Conservation (phyloP, 2,888 invertebrate species). For the Brachypterus glaber region DNA sequence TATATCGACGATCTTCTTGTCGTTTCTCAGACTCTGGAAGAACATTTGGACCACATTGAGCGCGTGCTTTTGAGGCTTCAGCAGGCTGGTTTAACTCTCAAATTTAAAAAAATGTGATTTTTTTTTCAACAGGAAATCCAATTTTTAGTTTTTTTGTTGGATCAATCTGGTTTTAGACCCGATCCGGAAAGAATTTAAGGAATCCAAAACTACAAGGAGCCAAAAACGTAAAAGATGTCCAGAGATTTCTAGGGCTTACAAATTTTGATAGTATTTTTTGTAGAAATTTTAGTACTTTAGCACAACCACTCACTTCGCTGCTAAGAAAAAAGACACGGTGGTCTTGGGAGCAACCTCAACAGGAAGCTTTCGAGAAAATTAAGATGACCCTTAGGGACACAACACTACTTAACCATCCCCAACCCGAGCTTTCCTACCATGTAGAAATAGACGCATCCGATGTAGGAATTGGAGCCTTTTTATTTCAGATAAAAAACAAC, state of each 20-base stretch:
- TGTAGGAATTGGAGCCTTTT: constrained; percentile 14
- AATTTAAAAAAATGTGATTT: constrained; percentile 10
- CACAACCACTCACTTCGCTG: constrained; percentile 8
- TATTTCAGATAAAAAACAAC: constrained; percentile 14
- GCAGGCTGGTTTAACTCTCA: constrained; percentile 10
- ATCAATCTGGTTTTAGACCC: constrained; percentile 8
- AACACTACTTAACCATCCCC: constrained; percentile 11
- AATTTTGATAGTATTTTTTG: constrained; percentile 19
- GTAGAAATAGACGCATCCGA: constrained; percentile 17
- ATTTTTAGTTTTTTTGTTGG: constrained; percentile 14
- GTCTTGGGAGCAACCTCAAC: too few relatives aligned
- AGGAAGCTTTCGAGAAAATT: constrained; percentile 10
- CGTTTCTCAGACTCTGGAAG: constrained; percentile 7
- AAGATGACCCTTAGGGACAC: constrained; percentile 3
- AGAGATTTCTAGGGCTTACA: constrained; percentile 24
- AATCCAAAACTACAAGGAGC: constrained; percentile 25
- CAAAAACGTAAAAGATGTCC: constrained; percentile 23
- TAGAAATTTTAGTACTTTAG: constrained; percentile 16
- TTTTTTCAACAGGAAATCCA: constrained; percentile 11
- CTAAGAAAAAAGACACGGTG: too few relatives aligned
- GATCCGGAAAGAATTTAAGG: constrained; percentile 17
- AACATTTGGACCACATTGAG: constrained; percentile 15
- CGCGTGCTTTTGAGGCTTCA: constrained; percentile 8
- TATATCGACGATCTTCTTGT: constrained; percentile 17
- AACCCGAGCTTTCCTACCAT: constrained; percentile 10